Evolutionary conservation across 2,113 vertebrate genomes (phyloP), one percentile per base, ranked within the genome.

Genomic region (Cyanoderma ruficeps): DNA sequence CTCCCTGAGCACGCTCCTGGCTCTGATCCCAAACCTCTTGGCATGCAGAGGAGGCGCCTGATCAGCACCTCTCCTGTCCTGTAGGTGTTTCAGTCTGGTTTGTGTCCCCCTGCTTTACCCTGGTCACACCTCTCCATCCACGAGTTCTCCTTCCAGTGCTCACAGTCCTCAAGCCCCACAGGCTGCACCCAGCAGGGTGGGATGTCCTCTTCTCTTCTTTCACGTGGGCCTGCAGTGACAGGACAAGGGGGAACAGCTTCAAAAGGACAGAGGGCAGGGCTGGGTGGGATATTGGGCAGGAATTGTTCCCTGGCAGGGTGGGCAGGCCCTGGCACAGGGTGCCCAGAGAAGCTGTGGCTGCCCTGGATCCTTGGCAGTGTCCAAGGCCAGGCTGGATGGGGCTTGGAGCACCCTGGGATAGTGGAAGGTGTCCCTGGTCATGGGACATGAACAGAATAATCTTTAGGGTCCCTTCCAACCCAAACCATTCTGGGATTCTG

Each of bases 381-480:
- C 21, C 61, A 53, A 83, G n/a, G 17, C 12, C 35, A 35, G 63
- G n/a, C 0, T 76, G 55, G 61, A 25, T 0, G 0, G 37, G 24
- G 20, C 4, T 39, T 6, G 53, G 46, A 60, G 52, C 52, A 37
- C 0, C 44, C 50, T 68, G 53, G 53, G 13, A 7, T 0, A 23
- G 25, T 35, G 47, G 41, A 0, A 76, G 21, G 3, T 7, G 53
- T 60, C 39, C 37, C n/a, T 82, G 53, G 9, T 37, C 20, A 15
- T 25, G 39, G 28, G 46, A 46, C 19, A 21, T 5, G 14, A 6
- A 60, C 24, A 39, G 22, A 20, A 55, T 7, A 14, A 61, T 23
- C 14, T 61, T 22, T 5, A 27, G 12, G 8, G 6, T 47, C n/a
- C 24, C 6, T 55, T 41, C n/a, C 35, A 61, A 31, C 11, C 21